Base-by-base conservation (phyloP, 2,113 vertebrate species). In the Echinops telfairi region DNA sequence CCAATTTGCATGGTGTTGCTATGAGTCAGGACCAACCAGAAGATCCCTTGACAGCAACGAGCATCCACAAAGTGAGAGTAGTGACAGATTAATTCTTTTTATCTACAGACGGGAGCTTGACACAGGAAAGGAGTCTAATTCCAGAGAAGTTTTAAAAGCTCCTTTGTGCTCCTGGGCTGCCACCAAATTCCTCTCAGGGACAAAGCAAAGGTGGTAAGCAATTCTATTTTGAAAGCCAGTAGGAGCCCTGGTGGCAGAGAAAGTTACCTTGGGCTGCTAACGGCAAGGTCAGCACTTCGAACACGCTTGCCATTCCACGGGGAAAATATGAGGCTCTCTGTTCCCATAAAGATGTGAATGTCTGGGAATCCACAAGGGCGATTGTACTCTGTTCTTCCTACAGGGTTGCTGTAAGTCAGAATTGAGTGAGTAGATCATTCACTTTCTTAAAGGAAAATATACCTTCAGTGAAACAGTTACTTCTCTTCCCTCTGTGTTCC, bases 101-200 rank as follows among this genome's bases (percentile, higher is more conserved):
- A 73, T 81, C 31, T 60, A 89, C 73, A 57, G n/a, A 68, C 80
- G 81, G 57, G 57, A 91, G 57, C 6, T 6, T 57, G 4, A 36
- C 92, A 95, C 6, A 58, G n/a, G 22, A 80, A 58, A 86, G 29
- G 36, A 75, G 89, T n/a, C 58, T 93, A 82, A 87, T 73, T 82
- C 76, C 60, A 43, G 71, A 53, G 47, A 2, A 47, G 6, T 79
- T 64, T 85, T 66, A 43, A 93, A 88, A 92, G 58, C 27, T 66
- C n/a, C n/a, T n/a, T n/a, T n/a, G n/a, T n/a, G n/a, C n/a, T n/a
- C 22, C 25, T 66, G 22, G 71, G 22, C 89, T 90, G 66, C 62
- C 64, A 57, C 68, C 29, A 53, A 33, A 43, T 91, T 88, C 75
- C 68, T 95, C 62, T 62, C 77, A 85, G 57, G 17, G 15, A 53